Evolutionary conservation across 2,113 vertebrate species (phyloP), one percentile per base, ranked within the genome.

Genomic region (Benitochromis conjunctus): DNA sequence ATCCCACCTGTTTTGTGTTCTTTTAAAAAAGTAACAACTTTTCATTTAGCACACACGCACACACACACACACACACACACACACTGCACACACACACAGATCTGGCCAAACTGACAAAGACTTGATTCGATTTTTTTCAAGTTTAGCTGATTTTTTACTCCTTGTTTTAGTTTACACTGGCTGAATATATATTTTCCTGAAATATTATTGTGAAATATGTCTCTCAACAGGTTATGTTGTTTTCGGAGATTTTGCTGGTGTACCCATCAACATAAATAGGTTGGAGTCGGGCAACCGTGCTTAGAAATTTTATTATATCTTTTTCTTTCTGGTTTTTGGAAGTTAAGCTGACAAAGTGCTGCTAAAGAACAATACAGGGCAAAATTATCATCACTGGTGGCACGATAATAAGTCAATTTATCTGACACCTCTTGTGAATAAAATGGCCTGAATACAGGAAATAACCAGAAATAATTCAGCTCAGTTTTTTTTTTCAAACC

Each of bases 401-500:
- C 69, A 46, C 1, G 5, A 46, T 31, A 74, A 51, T 74, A 51
- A 74, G 54, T 12, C 6, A 79, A 79, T 79, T 79, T 26, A 58
- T 43, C 38, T 41, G 36, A 41, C 13, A 80, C 11, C 16, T 36
- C 16, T 36, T 38, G 7, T 3, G 12, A 51, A 81, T 38, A 58
- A 80, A 82, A 58, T 56, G 19, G 48, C 31, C 6, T 56, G 8
- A 56, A 56, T 43, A 16, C 71, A 54, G 53, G 5, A 57, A 80
- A 46, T 24, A 78, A 60, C 6, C 9, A n/a, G 31, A 84, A 62
- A 80, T 14, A 26, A 77, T 62, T 85, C 71, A 16, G 34, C 54
- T 38, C n/a, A 86, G n/a, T 79, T 76, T 41, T 81, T 13, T 38
- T 56, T 62, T 74, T n/a, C 43, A 51, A 90, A 89, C 82, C 81